Conservation (phyloP, 2,888 invertebrate species). For the Habroteleia sp. region DNA sequence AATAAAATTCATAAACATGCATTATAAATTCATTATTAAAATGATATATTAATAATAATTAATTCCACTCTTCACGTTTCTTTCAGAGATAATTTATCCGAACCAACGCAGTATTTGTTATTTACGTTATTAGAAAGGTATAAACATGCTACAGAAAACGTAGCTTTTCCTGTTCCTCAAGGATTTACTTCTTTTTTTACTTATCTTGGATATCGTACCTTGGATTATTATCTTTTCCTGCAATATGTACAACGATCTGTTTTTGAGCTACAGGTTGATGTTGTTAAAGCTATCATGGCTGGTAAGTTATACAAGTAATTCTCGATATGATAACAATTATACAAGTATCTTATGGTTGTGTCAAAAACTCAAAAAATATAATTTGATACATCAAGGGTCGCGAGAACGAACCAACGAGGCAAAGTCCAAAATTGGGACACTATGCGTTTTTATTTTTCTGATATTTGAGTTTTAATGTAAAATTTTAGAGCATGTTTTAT, state of each 20-base stretch:
- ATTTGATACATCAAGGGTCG: neutral
- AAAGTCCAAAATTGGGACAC: too few species aligned
- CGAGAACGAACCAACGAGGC: too few species aligned
- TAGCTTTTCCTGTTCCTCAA: constrained; percentile 91
- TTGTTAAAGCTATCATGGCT: constrained; percentile 91
- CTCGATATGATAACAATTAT: neutral
- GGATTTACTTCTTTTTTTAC: constrained; percentile 95
- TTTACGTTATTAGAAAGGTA: constrained; percentile 92
- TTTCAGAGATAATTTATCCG: constrained; percentile 88
- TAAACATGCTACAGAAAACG: constrained; percentile 88
- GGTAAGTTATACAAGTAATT: too few species aligned
- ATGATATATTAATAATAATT: too few species aligned
- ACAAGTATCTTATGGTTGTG: too few species aligned
- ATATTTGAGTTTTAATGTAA: too few species aligned
- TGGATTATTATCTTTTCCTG: constrained; percentile 89
- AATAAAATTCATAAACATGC: too few species aligned
- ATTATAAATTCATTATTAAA: too few species aligned
- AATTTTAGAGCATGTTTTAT: too few species aligned
- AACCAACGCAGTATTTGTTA: constrained; percentile 86
- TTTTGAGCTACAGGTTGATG: constrained; percentile 93
- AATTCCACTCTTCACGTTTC: too few species aligned
- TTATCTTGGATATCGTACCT: constrained; percentile 90
- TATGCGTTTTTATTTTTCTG: too few species aligned
- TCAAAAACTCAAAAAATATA: neutral
- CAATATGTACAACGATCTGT: constrained; percentile 92